phyloP scores from a whole-genome alignment of 1,140 invertebrate species.

The Calosoma granatense region DNA sequence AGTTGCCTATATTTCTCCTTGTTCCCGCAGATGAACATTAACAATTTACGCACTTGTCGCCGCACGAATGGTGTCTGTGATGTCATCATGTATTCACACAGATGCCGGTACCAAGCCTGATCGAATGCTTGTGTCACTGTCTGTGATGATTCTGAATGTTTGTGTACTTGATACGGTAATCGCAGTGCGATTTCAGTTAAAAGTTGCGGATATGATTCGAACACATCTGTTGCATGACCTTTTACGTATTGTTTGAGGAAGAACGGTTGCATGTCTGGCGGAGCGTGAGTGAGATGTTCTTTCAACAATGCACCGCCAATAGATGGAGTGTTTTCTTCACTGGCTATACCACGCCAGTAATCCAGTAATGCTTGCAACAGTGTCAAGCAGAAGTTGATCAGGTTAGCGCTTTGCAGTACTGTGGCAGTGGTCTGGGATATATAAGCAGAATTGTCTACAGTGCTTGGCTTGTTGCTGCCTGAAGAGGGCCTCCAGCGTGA shows the following conservation, averaged over 20 bases:
- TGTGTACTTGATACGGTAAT: constrained; percentile 87
- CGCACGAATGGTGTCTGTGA: constrained; percentile 67
- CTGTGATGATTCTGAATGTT: constrained; percentile 50
- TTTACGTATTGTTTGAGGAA: constrained; percentile 90
- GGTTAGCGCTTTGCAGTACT: constrained; percentile 63
- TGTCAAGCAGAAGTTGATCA: constrained; percentile 72
- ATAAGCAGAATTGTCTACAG: constrained; percentile 52
- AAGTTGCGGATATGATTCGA: constrained; percentile 86
- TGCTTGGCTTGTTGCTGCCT: constrained; percentile 12
- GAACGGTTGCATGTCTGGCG: constrained; percentile 92
- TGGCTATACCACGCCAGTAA: constrained; percentile 58
- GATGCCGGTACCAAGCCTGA: constrained; percentile 60
- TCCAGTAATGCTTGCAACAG: constrained; percentile 69
- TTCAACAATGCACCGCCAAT: constrained; percentile 58
- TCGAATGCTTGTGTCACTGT: constrained; percentile 44
- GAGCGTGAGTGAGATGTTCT: constrained; percentile 64
- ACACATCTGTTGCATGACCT: constrained; percentile 81
- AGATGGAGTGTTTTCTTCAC: constrained; percentile 37
- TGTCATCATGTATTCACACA: constrained; percentile 97
- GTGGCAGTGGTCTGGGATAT: constrained; percentile 66
- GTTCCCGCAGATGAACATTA: constrained; percentile 88
- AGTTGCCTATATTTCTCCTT: constrained; percentile 92
- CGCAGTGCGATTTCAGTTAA: constrained; percentile 91
- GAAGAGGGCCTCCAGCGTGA: constrained; percentile 56
- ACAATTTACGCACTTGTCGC: constrained; percentile 76